phyloP scores from a whole-genome alignment of 1,140 invertebrate species.

The Drosophila nigromelanica region DNA sequence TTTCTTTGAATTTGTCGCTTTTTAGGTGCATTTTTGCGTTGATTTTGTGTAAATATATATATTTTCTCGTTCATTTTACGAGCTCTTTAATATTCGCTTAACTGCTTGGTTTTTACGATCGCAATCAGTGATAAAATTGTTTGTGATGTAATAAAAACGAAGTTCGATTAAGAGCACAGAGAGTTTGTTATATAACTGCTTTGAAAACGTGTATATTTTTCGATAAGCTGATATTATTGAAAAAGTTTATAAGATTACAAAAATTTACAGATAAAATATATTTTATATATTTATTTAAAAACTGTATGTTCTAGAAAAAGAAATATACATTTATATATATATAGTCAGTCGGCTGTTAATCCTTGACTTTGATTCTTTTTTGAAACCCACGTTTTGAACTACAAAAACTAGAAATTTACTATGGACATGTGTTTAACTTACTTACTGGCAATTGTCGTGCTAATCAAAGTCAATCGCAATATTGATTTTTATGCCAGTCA shows the following conservation, averaged over 20 bases:
- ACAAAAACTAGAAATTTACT: neutral
- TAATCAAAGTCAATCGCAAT: slow-evolving; percentile 58
- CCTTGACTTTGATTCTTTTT: slow-evolving; percentile 13
- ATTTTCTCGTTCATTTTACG: slow-evolving; percentile 13
- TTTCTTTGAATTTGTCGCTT: slow-evolving; percentile 7
- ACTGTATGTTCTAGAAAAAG: too few species aligned
- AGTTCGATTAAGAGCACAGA: neutral
- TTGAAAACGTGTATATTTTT: neutral
- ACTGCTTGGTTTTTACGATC: slow-evolving; percentile 22
- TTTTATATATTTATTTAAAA: neutral
- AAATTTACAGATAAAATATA: neutral
- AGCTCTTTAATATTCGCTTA: slow-evolving; percentile 20
- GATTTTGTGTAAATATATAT: slow-evolving; percentile 7
- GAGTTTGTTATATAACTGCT: neutral
- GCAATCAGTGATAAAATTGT: slow-evolving; percentile 18
- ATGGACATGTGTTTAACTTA: slow-evolving; percentile 19
- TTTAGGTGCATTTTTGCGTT: slow-evolving; percentile 30
- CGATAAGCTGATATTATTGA: too few species aligned
- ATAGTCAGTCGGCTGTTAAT: neutral
- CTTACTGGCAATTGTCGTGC: slow-evolving; percentile 47
- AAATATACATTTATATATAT: neutral
- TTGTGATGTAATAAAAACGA: slow-evolving; percentile 16
- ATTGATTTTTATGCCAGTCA: slow-evolving; percentile 68
- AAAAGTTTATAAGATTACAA: neutral
- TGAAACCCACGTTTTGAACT: neutral